Evolutionary conservation across 2,113 vertebrate species (phyloP).

Genomic region (Pygoscelis antarcticus): DNA sequence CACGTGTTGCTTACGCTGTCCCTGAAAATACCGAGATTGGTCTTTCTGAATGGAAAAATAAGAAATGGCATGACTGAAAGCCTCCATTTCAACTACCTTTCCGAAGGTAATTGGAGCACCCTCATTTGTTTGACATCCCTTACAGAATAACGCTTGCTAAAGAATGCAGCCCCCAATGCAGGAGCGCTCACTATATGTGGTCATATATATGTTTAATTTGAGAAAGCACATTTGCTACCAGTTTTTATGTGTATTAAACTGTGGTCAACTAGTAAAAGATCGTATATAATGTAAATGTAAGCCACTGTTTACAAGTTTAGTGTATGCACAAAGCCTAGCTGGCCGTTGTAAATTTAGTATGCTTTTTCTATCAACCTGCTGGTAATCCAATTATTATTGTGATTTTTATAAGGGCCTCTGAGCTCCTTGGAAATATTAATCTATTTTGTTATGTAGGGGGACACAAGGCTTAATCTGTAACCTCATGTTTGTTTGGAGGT

Average conservation of each 20-base stretch:
- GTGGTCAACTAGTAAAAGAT: not conserved
- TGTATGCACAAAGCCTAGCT: not conserved
- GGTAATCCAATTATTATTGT: not conserved
- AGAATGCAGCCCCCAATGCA: not conserved
- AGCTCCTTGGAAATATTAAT: not conserved
- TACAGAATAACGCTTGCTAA: not conserved
- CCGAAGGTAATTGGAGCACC: not conserved
- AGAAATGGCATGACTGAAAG: not conserved
- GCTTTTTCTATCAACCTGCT: not conserved
- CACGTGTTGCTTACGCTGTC: not conserved
- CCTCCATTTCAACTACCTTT: not conserved
- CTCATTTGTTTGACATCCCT: not conserved
- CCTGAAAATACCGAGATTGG: not conserved
- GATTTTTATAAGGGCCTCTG: not conserved
- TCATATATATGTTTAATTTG: not conserved
- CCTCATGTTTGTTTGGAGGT: not conserved
- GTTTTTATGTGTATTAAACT: not conserved
- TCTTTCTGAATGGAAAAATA: not conserved
- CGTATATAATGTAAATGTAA: not conserved
- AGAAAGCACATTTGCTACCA: not conserved
- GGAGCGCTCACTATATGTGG: fast-evolving
- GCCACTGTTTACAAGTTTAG: not conserved
- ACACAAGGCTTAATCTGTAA: not conserved
- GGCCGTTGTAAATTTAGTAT: not conserved
- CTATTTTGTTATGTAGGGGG: not conserved